These are phyloP conservation scores for Helogale parvula DNA, from an alignment of 2,113 vertebrate genomes.

Conservation along the genomic window DNA sequence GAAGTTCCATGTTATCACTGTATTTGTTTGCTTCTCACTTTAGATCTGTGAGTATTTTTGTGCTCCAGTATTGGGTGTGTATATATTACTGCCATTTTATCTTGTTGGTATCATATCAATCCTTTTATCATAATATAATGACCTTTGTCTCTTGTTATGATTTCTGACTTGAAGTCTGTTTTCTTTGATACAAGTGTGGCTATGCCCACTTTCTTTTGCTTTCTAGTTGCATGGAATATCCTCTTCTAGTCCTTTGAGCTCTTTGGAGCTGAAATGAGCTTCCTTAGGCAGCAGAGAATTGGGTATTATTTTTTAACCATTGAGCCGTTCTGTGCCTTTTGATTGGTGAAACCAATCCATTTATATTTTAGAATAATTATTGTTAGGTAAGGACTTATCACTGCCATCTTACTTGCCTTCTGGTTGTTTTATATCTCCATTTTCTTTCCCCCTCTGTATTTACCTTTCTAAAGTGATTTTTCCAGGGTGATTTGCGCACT, in stretches of 20 bases:
- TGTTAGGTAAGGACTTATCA: background rate
- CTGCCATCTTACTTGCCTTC: background rate
- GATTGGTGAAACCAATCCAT: background rate
- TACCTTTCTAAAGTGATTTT: background rate
- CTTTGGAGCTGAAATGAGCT: background rate
- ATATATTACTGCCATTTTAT: background rate
- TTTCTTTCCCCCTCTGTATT: background rate
- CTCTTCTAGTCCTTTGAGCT: background rate
- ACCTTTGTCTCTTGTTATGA: background rate
- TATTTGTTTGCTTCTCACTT: background rate
- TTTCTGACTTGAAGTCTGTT: background rate
- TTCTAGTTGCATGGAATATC: background rate
- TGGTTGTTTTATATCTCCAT: background rate
- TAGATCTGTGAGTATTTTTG: background rate
- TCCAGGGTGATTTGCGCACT: background rate
- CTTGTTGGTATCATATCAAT: background rate
- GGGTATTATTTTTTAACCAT: background rate
- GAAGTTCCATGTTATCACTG: background rate
- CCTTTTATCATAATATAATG: background rate
- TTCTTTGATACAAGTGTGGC: background rate
- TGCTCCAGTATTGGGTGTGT: background rate
- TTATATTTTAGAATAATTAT: background rate
- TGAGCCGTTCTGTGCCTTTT: background rate
- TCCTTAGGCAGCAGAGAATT: background rate
- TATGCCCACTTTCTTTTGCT: background rate